These are phyloP conservation scores for Eilema caniola DNA, from an alignment of 2,888 invertebrate genomes.

Conservation along the genomic window DNA sequence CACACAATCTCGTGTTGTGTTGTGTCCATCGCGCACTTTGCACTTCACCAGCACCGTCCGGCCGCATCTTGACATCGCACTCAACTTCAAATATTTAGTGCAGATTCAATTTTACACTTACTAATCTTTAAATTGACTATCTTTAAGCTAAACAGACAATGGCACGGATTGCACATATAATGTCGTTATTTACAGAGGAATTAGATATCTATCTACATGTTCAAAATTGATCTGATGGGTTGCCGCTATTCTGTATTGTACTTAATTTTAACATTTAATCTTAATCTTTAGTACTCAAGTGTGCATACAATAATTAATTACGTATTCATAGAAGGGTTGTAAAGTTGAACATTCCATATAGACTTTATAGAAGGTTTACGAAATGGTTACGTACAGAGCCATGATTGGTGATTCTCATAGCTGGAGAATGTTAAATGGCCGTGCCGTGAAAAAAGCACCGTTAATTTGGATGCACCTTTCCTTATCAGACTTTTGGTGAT, in stretches of 20 bases:
- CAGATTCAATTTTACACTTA: conserved; percentile 57
- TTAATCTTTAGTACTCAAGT: conserved; percentile 75
- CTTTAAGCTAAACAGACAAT: conserved; percentile 84
- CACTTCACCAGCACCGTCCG: conserved; percentile 54
- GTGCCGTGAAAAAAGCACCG: conserved; percentile 72
- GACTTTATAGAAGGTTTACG: conserved; percentile 47
- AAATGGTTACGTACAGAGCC: conserved; percentile 35
- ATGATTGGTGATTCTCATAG: conserved; percentile 37
- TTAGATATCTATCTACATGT: conserved; percentile 73
- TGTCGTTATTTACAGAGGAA: conserved; percentile 81
- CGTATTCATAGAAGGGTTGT: conserved; percentile 77
- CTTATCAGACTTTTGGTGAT: conserved; percentile 65
- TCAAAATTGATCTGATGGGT: conserved; percentile 77
- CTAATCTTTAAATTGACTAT: conserved; percentile 81
- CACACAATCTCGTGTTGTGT: conserved; percentile 56
- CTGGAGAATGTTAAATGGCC: conserved; percentile 56
- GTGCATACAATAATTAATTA: conserved; percentile 80
- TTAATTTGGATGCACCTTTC: conserved; percentile 67
- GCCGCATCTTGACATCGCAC: conserved; percentile 52
- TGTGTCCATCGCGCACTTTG: conserved; percentile 57
- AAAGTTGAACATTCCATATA: conserved; percentile 72
- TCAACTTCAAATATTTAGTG: conserved; percentile 52
- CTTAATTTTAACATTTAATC: conserved; percentile 79
- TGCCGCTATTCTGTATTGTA: conserved; percentile 71
- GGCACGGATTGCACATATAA: conserved; percentile 86